Conservation (phyloP, 2,113 vertebrate genomes). For the Leptobrachium leishanense region DNA sequence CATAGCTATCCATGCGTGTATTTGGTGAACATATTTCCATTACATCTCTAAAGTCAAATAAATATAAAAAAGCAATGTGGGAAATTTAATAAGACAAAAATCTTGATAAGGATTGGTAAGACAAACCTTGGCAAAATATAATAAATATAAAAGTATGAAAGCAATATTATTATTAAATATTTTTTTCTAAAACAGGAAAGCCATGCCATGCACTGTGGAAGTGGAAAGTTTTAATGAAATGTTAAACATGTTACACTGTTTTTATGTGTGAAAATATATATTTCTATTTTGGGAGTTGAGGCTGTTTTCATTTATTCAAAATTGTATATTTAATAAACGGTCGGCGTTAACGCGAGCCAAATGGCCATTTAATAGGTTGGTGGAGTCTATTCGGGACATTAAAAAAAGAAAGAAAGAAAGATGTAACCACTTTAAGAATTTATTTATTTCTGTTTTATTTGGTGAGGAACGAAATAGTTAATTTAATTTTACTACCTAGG, state of each 20-base stretch:
- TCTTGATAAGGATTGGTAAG: neutral
- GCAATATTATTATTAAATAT: too few species aligned
- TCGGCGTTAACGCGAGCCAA: conserved; percentile 71
- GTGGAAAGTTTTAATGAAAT: conserved; percentile 43
- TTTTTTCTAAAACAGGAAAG: conserved; percentile 6
- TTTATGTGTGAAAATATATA: conserved; percentile 61
- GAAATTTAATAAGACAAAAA: neutral
- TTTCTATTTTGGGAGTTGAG: conserved; percentile 68
- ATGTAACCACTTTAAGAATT: conserved; percentile 63
- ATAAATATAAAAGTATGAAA: conserved; percentile 7
- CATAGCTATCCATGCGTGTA: too few species aligned
- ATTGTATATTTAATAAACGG: conserved; percentile 68
- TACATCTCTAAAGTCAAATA: neutral
- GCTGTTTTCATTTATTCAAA: conserved; percentile 72
- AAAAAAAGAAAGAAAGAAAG: conserved; percentile 61
- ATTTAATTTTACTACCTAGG: conserved; percentile 67
- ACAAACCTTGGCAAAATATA: conserved; percentile 5
- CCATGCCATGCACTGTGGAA: neutral
- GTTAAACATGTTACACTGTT: conserved; percentile 1
- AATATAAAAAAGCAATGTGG: neutral
- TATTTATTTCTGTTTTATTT: conserved; percentile 64
- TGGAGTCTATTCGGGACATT: conserved; percentile 69
- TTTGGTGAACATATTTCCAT: neutral
- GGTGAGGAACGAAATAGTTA: conserved; percentile 74
- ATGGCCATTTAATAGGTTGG: conserved; percentile 66